These are phyloP conservation scores for Archips xylosteana DNA, from an alignment of 2,888 invertebrate species.

Conservation along the genomic window DNA sequence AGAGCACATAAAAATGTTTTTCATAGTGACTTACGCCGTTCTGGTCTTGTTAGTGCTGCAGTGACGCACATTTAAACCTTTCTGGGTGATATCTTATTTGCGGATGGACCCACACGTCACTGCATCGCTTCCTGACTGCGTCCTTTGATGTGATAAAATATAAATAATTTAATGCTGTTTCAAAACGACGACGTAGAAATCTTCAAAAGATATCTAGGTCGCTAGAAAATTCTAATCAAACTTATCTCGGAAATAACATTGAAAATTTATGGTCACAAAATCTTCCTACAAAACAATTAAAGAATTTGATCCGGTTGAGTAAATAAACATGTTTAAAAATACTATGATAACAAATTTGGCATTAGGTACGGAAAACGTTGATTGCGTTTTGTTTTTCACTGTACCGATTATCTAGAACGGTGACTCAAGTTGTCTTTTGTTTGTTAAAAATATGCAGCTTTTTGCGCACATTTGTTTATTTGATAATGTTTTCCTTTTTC, in stretches of 20 bases:
- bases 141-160: constrained; percentile 22
- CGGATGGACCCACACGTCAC: constrained; percentile 29
- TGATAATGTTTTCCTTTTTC: constrained; percentile 18
- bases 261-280: constrained; percentile 9
- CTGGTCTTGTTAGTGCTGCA: neutral
- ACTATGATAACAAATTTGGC: constrained; percentile 1
- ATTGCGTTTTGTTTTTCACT: constrained; percentile 31
- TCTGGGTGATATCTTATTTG: constrained; percentile 37
- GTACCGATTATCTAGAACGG: constrained; percentile 15
- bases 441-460: constrained; percentile 25
- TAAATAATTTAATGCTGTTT: neutral
- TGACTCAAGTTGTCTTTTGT: constrained; percentile 27
- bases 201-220: neutral
- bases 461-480: constrained; percentile 32
- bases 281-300: constrained; percentile 7
- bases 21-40: constrained; percentile 10
- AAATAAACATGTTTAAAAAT: constrained; percentile 34
- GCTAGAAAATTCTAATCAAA: neutral
- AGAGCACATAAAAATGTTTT: constrained; percentile 9
- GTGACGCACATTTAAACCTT: constrained; percentile 42
- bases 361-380: constrained; percentile 22
- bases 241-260: neutral
- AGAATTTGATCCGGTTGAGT: constrained; percentile 12
- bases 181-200: neutral
- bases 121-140: constrained; percentile 14